These are phyloP conservation scores for Batillaria attramentaria DNA, from an alignment of 1,140 invertebrate species.

Conservation along the genomic window DNA sequence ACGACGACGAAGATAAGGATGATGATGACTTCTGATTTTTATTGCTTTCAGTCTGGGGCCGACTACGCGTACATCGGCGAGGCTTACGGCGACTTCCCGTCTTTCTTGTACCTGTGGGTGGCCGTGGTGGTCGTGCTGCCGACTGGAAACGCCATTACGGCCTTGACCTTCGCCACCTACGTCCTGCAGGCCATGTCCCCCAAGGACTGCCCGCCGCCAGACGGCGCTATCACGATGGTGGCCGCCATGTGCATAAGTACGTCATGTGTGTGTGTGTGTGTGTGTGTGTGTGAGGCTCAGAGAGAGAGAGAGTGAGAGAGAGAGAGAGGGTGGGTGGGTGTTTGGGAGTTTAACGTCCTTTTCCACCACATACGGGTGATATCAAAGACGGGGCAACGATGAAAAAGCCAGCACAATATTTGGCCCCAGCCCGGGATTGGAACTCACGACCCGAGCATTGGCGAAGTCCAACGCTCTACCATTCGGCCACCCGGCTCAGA, in stretches of 20 bases:
- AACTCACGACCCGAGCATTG: too few relatives aligned
- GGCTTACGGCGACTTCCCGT: conserved; percentile 88
- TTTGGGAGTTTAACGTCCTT: too few relatives aligned
- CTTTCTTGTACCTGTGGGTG: conserved; percentile 97
- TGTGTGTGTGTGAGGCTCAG: not conserved
- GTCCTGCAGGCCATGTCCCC: conserved; percentile 91
- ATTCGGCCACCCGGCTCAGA: too few relatives aligned
- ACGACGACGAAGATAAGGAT: too few relatives aligned
- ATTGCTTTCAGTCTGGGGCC: conserved; percentile 81
- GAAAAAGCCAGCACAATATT: too few relatives aligned
- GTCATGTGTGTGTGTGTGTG: conserved; percentile 13
- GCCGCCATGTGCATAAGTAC: conserved; percentile 66
- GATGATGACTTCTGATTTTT: not conserved
- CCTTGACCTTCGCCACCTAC: conserved; percentile 95
- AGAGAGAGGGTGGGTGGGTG: not conserved
- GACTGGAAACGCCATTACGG: conserved; percentile 96
- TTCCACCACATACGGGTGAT: too few relatives aligned
- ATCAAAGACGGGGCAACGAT: too few relatives aligned
- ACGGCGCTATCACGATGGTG: conserved; percentile 50
- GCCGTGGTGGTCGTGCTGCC: conserved; percentile 77
- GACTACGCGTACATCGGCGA: conserved; percentile 97
- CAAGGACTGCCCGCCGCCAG: conserved; percentile 61
- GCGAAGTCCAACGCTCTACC: too few relatives aligned
- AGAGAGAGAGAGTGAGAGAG: not conserved
- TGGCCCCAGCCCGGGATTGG: too few relatives aligned